Percentiles rank a stretch among this genome's conserved stretches.
These are phyloP conservation scores for Phengaris arion DNA, from an alignment of 2,888 invertebrate genomes.

Conservation along the genomic window DNA sequence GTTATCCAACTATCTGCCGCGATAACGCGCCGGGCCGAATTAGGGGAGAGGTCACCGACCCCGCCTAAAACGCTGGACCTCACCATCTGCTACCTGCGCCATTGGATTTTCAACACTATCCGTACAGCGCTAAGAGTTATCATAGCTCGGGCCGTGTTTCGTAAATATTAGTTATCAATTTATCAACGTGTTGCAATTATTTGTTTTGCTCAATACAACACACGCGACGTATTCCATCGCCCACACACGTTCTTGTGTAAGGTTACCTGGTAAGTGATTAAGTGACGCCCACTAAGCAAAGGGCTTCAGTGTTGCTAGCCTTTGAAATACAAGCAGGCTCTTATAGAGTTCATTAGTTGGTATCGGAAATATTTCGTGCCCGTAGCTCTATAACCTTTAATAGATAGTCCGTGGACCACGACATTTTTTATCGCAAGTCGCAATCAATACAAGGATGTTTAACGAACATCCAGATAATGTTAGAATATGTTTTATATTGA, in stretches of 20 bases:
- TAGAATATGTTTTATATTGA: too few species aligned
- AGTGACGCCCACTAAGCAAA: slow-evolving; percentile 1
- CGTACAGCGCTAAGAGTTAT: not conserved
- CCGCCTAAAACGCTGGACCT: slow-evolving; percentile 71
- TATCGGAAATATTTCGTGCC: too few species aligned
- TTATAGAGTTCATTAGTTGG: too few species aligned
- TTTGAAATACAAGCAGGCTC: not conserved
- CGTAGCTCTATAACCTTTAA: too few species aligned
- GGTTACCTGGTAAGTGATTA: slow-evolving; percentile 21
- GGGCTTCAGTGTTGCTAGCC: not conserved
- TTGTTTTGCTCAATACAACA: slow-evolving; percentile 23
- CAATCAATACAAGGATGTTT: too few species aligned
- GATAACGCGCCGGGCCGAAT: slow-evolving; percentile 78
- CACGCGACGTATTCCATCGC: not conserved
- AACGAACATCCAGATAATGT: too few species aligned
- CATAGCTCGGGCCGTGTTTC: not conserved
- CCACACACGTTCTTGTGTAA: slow-evolving; percentile 3
- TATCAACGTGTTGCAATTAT: slow-evolving; percentile 23
- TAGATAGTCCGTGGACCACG: too few species aligned
- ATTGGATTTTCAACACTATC: not conserved
- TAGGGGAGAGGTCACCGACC: slow-evolving; percentile 76
- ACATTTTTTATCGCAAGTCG: too few species aligned
- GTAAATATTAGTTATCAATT: slow-evolving; percentile 23
- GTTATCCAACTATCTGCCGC: slow-evolving; percentile 79
- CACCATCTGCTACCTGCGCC: slow-evolving; percentile 32